Evolutionary conservation across 23 tunicate species (phyloP).

Genomic region (Oikopleura dioica): DNA sequence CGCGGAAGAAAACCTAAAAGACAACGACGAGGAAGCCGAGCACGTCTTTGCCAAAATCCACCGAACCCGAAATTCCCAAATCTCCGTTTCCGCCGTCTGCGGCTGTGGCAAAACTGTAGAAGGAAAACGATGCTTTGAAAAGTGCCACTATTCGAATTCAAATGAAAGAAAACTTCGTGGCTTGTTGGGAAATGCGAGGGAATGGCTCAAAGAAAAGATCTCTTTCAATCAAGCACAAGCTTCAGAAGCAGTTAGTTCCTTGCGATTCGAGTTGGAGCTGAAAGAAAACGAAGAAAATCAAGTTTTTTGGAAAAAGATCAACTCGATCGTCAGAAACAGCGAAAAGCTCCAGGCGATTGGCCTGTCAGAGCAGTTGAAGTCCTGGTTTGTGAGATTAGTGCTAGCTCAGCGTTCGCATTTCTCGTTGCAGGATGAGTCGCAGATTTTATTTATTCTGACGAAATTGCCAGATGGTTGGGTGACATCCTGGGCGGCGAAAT

Average conservation of each 20-base stretch:
- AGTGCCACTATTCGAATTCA: background rate
- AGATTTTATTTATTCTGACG: background rate
- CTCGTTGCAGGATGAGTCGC: background rate
- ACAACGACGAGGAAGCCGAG: too few relatives aligned
- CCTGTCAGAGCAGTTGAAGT: background rate
- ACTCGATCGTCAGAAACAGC: background rate
- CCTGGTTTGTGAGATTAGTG: background rate
- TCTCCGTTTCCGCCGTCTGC: background rate
- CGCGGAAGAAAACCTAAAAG: too few relatives aligned
- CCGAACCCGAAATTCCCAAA: background rate
- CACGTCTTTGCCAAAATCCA: background rate
- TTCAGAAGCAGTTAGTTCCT: background rate
- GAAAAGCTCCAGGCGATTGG: background rate
- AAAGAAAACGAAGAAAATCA: background rate
- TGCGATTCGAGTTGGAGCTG: background rate
- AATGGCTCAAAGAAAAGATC: background rate
- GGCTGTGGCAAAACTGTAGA: background rate
- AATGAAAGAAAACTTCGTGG: conserved; percentile 2
- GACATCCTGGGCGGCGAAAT: background rate
- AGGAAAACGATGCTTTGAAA: background rate
- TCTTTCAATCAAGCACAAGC: background rate
- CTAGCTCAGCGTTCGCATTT: background rate
- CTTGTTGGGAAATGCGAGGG: background rate
- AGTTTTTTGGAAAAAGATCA: background rate
- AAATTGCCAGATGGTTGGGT: background rate